Evolutionary conservation across 2,888 invertebrate genomes (phyloP), one percentile per base, ranked within the genome.

Genomic region (Lithodes maja): DNA sequence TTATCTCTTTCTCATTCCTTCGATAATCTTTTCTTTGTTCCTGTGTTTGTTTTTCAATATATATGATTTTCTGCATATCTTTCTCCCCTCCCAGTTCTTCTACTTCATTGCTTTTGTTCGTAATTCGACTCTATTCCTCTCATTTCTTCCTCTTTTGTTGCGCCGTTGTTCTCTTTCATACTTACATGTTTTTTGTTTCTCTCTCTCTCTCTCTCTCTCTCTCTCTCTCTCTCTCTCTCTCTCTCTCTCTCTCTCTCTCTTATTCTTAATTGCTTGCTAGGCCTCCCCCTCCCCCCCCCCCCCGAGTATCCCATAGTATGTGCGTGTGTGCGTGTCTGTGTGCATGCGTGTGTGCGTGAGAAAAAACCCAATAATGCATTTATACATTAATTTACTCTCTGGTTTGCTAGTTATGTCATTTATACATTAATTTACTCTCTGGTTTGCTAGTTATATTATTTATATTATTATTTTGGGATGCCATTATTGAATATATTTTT

Each of bases 291-390:
- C 12, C 17, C 54, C 54, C 54, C 54, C 79, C 15, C 55, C 15
- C 53, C 54, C 15, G 12, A n/a, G 15, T 77, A 77, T 12, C 15
- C 77, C 77, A 33, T 77, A 50, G 77, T 77, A 49, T 77, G 50
- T 77, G 77, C 33, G 77, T 77, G 77, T 77, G 77, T 9, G 77
- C 49, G 77, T 77, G 77, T 9, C 17, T 75, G 75, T 17, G 75
- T 1, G 75, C 49, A 49, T 75, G 75, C 33, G 75, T 15, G 75
- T 77, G 77, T 9, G 50, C 50, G 77, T 7, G 49, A 33, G 77
- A 33, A 50, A 33, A 77, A 75, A 1, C 61, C 61, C 5, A 61
- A 7, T 61, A 75, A 77, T 17, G 9, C 17, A 77, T 77, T 12
- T 77, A 7, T 77, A 33, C 33, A 33, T 33, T 33, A 33, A 17